These are phyloP conservation scores for Tetramorium alpestre DNA, from an alignment of 1,140 invertebrate species.

Conservation along the genomic window DNA sequence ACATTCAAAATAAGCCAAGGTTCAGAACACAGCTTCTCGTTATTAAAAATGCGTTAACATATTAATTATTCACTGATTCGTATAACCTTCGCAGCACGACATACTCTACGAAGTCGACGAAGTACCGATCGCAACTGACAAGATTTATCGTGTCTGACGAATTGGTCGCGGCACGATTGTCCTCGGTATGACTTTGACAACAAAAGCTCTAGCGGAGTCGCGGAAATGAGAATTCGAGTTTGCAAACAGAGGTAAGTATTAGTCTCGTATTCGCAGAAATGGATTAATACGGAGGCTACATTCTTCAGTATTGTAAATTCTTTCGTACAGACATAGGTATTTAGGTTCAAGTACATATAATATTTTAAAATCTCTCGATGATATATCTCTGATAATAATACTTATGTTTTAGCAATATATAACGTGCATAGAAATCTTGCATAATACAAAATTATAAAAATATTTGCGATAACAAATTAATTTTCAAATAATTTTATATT, in stretches of 20 bases:
- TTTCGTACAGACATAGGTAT: neutral
- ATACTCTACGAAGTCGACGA: slow-evolving; percentile 23
- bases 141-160: slow-evolving; percentile 19
- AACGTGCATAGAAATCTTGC: neutral
- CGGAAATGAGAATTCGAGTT: slow-evolving; percentile 65
- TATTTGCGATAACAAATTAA: neutral
- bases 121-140: slow-evolving; percentile 61
- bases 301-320: slow-evolving; percentile 15
- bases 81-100: neutral
- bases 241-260: slow-evolving; percentile 68
- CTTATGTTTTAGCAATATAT: neutral
- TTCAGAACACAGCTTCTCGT: neutral
- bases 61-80: neutral
- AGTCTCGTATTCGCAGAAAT: slow-evolving; percentile 27
- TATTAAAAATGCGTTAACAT: neutral
- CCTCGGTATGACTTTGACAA: slow-evolving; percentile 68
- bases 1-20: neutral
- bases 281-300: slow-evolving; percentile 30
- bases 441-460: neutral
- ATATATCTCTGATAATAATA: neutral
- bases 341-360: neutral
- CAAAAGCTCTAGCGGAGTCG: slow-evolving; percentile 68
- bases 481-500: neutral
- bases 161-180: slow-evolving; percentile 38
- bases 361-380: neutral